These are phyloP conservation scores for Xenopus laevis DNA, from an alignment of 2,113 vertebrate genomes.

Conservation along the genomic window DNA sequence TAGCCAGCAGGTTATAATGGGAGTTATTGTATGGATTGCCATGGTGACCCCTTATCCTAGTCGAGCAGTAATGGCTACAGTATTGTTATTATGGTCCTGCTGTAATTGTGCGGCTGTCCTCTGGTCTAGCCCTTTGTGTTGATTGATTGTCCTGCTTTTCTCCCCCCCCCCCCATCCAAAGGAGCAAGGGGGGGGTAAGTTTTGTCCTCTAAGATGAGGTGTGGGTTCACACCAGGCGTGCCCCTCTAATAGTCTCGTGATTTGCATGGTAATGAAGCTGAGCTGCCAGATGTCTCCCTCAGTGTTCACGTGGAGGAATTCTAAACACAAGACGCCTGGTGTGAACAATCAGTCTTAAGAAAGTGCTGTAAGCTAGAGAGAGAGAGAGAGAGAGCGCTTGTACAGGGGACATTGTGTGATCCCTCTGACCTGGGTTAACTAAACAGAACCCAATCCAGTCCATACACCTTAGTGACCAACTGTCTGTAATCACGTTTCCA, in stretches of 20 bases:
- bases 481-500: too few species aligned
- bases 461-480: too few species aligned
- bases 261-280: conserved; percentile 36
- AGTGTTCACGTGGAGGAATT: conserved; percentile 24
- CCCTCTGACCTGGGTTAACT: not conserved
- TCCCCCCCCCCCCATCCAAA: not conserved
- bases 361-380: not conserved
- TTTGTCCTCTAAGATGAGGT: conserved; percentile 31
- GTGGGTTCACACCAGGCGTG: conserved; percentile 25
- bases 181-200: not conserved
- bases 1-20: too few species aligned
- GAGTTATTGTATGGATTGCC: not conserved
- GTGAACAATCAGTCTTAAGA: conserved; percentile 12
- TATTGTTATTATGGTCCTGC: not conserved
- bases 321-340: conserved; percentile 5
- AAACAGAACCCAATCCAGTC: too few species aligned
- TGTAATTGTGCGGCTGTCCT: conserved; percentile 3
- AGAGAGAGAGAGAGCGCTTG: not conserved
- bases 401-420: not conserved
- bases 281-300: conserved; percentile 36
- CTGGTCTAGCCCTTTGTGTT: conserved; percentile 13
- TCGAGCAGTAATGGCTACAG: not conserved
- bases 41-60: not conserved
- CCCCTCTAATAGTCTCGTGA: conserved; percentile 31
- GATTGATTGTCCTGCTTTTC: not conserved